phyloP scores from a whole-genome alignment of 2,113 vertebrate species.

The Mormyrus iriodes region DNA sequence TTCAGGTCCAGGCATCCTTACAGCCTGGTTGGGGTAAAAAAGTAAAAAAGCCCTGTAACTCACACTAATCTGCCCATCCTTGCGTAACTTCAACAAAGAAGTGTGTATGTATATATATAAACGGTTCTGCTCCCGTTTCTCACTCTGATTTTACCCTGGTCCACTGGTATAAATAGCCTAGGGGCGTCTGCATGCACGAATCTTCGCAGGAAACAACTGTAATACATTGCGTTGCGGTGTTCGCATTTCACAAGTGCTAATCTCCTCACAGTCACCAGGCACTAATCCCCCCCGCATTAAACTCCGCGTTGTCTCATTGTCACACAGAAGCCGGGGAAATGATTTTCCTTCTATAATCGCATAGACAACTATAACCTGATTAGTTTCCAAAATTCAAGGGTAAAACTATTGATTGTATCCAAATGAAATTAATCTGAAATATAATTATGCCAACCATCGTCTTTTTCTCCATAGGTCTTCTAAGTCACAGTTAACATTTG shows the following conservation, averaged over 20 bases:
- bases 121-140: constrained; percentile 52
- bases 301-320: constrained; percentile 52
- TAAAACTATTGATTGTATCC: constrained; percentile 62
- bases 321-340: constrained; percentile 43
- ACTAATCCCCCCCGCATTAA: constrained; percentile 53
- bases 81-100: not conserved
- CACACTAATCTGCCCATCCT: not conserved
- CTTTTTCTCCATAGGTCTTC: constrained; percentile 40
- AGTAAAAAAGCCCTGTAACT: not conserved
- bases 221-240: constrained; percentile 48
- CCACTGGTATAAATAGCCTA: constrained; percentile 57
- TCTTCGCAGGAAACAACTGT: constrained; percentile 52
- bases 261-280: constrained; percentile 50
- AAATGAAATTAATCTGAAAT: constrained; percentile 60
- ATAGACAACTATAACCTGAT: constrained; percentile 57
- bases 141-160: constrained; percentile 48
- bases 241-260: constrained; percentile 50
- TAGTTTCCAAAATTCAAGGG: constrained; percentile 47
- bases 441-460: constrained; percentile 46
- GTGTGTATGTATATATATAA: too few species aligned
- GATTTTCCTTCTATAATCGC: constrained; percentile 59
- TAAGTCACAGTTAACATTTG: constrained; percentile 47
- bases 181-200: constrained; percentile 61
- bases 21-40: not conserved
- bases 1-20: not conserved